These are phyloP conservation scores for Heteromurus nitidus DNA, from an alignment of 2,888 invertebrate genomes.

Conservation along the genomic window DNA sequence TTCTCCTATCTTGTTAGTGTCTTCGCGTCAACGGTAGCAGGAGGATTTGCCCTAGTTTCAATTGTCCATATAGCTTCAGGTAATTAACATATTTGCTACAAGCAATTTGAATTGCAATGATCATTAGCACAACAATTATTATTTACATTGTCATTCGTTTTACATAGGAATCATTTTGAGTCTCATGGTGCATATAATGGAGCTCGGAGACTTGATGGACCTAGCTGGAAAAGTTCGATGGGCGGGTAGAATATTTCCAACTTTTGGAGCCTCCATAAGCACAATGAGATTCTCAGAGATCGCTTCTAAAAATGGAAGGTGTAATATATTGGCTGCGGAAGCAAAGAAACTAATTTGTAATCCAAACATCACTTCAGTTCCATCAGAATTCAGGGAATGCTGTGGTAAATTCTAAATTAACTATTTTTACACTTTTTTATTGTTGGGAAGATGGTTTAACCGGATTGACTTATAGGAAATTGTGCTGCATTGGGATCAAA, in stretches of 20 bases:
- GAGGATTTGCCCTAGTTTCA: slow-evolving; percentile 77
- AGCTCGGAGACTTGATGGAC: slow-evolving; percentile 34
- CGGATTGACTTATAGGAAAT: slow-evolving; percentile 66
- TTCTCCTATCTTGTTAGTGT: slow-evolving; percentile 81
- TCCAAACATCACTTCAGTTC: slow-evolving; percentile 46
- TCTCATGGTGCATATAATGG: slow-evolving; percentile 37
- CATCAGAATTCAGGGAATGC: slow-evolving; percentile 62
- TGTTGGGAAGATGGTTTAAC: too few relatives aligned
- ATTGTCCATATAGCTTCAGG: slow-evolving; percentile 74
- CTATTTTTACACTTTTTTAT: not conserved
- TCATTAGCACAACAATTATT: too few relatives aligned
- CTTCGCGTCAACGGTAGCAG: slow-evolving; percentile 77
- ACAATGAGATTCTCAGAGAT: slow-evolving; percentile 67
- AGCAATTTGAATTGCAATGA: too few relatives aligned
- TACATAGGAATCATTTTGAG: slow-evolving; percentile 46
- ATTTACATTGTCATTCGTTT: not conserved
- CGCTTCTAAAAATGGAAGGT: slow-evolving; percentile 66
- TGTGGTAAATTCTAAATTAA: slow-evolving; percentile 65
- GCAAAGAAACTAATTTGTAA: slow-evolving; percentile 68
- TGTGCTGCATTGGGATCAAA: slow-evolving; percentile 50
- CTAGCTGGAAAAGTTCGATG: slow-evolving; percentile 43
- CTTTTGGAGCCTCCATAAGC: slow-evolving; percentile 69
- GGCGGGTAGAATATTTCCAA: slow-evolving; percentile 70
- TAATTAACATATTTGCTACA: not conserved
- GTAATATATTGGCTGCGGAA: slow-evolving; percentile 65